Conservation (phyloP, 1,140 invertebrate genomes). For the Cydia strobilella region DNA sequence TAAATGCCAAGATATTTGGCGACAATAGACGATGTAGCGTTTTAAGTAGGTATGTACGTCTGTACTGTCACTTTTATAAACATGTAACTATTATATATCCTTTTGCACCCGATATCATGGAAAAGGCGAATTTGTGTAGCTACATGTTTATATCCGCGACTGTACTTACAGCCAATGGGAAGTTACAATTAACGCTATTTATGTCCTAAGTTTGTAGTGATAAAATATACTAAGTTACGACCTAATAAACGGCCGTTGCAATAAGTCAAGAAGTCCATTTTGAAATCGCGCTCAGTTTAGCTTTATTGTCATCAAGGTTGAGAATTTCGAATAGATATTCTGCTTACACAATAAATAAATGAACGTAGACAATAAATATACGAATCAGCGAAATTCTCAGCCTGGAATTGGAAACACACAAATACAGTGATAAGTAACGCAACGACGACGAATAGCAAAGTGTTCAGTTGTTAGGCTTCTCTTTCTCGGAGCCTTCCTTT, state of each 20-base stretch:
- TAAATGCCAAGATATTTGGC: slow-evolving; percentile 41
- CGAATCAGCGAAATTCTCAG: slow-evolving; percentile 48
- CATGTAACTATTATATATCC: background rate
- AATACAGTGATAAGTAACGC: slow-evolving; percentile 13
- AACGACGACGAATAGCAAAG: slow-evolving; percentile 42
- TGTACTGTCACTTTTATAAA: background rate
- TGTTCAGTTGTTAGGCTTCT: slow-evolving; percentile 68
- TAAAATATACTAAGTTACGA: slow-evolving; percentile 17
- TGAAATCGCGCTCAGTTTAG: background rate
- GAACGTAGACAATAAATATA: slow-evolving; percentile 27
- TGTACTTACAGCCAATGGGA: background rate
- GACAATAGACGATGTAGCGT: slow-evolving; percentile 31
- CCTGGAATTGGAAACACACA: slow-evolving; percentile 35
- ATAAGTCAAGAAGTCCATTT: slow-evolving; percentile 25
- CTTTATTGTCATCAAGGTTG: slow-evolving; percentile 41
- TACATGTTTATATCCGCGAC: background rate
- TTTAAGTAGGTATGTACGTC: background rate
- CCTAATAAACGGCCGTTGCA: slow-evolving; percentile 9
- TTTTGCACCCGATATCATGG: background rate
- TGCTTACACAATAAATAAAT: slow-evolving; percentile 26
- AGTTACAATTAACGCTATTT: slow-evolving; percentile 7
- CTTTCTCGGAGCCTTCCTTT: slow-evolving; percentile 63
- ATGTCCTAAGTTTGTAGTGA: slow-evolving; percentile 5
- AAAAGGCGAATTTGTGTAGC: background rate
- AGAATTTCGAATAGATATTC: slow-evolving; percentile 43